These are phyloP conservation scores for Priapulus caudatus DNA, from an alignment of 2,888 invertebrate species.

Conservation along the genomic window DNA sequence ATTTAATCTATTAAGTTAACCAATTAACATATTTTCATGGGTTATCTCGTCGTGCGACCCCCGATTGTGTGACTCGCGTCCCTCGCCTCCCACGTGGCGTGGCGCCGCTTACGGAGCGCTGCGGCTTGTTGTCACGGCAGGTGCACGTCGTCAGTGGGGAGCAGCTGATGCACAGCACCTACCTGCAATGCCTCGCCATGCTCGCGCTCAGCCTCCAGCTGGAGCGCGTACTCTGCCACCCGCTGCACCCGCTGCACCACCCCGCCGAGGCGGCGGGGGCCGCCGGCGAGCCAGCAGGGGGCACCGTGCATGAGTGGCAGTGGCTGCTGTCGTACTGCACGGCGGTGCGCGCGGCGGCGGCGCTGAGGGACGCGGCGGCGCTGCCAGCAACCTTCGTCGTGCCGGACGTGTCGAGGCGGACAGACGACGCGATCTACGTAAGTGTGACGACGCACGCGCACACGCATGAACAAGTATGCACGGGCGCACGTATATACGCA, in stretches of 20 bases:
- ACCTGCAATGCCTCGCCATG: conserved; percentile 47
- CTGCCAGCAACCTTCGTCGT: conserved; percentile 40
- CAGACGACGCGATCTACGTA: background rate
- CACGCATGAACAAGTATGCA: too few relatives aligned
- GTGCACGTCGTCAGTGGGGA: conserved; percentile 48
- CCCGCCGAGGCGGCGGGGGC: conserved; percentile 13
- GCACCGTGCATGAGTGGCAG: too few relatives aligned
- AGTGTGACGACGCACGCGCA: too few relatives aligned
- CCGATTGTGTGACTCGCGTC: too few relatives aligned
- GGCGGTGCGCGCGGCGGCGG: conserved; percentile 46
- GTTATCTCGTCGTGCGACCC: too few relatives aligned
- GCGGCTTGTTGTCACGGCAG: too few relatives aligned
- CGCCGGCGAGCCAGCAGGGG: conserved; percentile 27
- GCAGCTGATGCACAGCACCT: conserved; percentile 48
- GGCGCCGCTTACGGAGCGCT: too few relatives aligned
- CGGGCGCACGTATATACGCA: too few relatives aligned
- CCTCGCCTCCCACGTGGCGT: too few relatives aligned
- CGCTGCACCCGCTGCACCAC: conserved; percentile 43
- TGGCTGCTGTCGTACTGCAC: conserved; percentile 48
- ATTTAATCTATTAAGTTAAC: conserved; percentile 8
- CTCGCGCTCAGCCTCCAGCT: conserved; percentile 46
- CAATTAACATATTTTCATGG: conserved; percentile 4
- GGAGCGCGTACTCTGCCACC: conserved; percentile 45
- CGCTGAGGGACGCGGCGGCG: conserved; percentile 43
- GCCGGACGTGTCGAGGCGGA: conserved; percentile 12